Base-by-base conservation (phyloP, 2,888 invertebrate species). In the Polydrusus pterygomalis region DNA sequence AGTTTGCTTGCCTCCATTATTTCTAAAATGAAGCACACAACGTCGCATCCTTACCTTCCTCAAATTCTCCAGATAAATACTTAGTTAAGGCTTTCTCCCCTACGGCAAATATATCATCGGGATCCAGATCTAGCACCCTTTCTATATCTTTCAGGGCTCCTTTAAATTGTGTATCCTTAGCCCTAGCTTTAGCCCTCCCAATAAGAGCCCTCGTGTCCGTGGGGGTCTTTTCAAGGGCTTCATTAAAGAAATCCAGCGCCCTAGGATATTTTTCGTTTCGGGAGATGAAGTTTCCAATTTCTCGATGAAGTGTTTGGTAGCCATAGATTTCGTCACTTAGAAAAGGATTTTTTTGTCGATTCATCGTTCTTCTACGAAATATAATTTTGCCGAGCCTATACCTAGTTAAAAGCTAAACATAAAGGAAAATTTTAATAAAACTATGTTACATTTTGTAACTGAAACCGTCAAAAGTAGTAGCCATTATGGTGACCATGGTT, bases 61-160 rank as follows among this genome's bases (percentile, higher is more conserved):
- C 87, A 76, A 87, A 87, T 76, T 87, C 86, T 72, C 87, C 86
- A 63, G 81, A 84, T 3, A 87, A 76, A 77, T 87, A 88, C 0
- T 84, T 86, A 64, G 83, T 83, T 1, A 85, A 78, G 13, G 87
- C 86, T 79, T 86, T 86, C 25, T 85, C 83, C 2, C 86, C 87
- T 9, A 84, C 70, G 3, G 83, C 81, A 0, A 81, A 81, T 30
- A 87, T 76, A 77, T 87, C 84, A 11, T 84, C 83, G 0, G 85
- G 83, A 63, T 84, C 82, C 9, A 84, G 17, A 34, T 80, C 78
- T 8, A 87, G 76, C 25, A 92, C 90, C 71, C 87, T 87, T 11
- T 86, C 87, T 7, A 89, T 89, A 79, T 91, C 91, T 54, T 84
- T 87, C 73, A 91, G 83, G 54, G 91, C 91, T 0, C 89, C 90